Conservation (phyloP, 2,113 vertebrate genomes). For the Collichthys lucidus region DNA sequence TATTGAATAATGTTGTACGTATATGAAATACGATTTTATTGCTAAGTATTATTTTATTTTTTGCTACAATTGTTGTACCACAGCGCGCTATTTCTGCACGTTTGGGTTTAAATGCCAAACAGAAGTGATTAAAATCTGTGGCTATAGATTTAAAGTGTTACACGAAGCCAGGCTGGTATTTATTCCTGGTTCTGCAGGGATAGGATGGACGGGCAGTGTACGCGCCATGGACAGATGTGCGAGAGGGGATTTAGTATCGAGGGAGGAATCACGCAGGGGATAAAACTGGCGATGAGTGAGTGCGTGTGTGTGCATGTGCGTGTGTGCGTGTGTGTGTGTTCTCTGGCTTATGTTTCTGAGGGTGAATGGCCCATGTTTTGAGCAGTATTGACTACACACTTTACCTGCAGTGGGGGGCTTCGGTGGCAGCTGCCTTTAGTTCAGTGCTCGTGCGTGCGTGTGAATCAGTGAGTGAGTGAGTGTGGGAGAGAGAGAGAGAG, state of each 20-base stretch:
- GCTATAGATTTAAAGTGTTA: slow-evolving; percentile 59
- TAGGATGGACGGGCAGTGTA: slow-evolving; percentile 56
- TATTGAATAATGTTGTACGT: neutral
- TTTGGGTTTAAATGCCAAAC: neutral
- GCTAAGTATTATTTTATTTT: neutral
- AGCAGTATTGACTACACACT: slow-evolving; percentile 50
- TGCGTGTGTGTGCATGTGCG: slow-evolving; percentile 4
- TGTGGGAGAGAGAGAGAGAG: slow-evolving; percentile 32
- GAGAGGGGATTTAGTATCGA: slow-evolving; percentile 77
- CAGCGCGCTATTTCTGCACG: neutral
- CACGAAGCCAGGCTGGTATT: slow-evolving; percentile 46
- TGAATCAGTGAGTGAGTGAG: neutral
- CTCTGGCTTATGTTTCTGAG: slow-evolving; percentile 14
- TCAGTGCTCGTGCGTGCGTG: slow-evolving; percentile 13
- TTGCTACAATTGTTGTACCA: slow-evolving; percentile 27
- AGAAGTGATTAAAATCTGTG: slow-evolving; percentile 54
- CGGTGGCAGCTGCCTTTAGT: slow-evolving; percentile 35
- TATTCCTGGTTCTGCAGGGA: slow-evolving; percentile 44
- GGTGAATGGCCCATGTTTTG: slow-evolving; percentile 50
- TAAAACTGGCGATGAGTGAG: slow-evolving; percentile 58
- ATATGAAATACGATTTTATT: neutral
- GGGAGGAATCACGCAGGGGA: slow-evolving; percentile 79
- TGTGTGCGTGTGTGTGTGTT: neutral
- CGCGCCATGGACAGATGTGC: slow-evolving; percentile 81
- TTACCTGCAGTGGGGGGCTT: slow-evolving; percentile 68